phyloP scores from a whole-genome alignment of 2,888 invertebrate species.

The Nymphalis urticae region DNA sequence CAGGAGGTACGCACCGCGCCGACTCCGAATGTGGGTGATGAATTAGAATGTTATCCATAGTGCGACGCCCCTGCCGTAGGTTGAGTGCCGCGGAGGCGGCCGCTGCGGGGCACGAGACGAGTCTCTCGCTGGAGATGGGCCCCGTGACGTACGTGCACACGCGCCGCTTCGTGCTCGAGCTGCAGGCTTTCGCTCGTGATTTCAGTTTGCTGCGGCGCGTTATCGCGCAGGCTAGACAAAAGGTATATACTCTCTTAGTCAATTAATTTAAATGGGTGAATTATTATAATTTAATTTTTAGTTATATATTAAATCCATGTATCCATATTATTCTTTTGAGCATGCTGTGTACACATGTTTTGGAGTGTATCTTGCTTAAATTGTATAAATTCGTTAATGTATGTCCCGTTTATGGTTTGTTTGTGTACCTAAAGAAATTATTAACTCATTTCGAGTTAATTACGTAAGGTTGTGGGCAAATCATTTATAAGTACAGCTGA shows the following conservation, averaged over 20 bases:
- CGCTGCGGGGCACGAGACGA: constrained; percentile 82
- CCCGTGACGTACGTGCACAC: constrained; percentile 97
- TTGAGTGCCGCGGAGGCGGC: constrained; percentile 75
- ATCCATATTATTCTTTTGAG: background rate
- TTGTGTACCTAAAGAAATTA: no score
- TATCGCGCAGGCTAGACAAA: constrained; percentile 85
- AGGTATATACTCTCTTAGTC: constrained; percentile 47
- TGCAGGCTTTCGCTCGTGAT: constrained; percentile 92
- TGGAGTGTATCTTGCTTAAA: no score
- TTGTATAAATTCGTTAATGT: no score
- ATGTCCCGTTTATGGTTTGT: no score
- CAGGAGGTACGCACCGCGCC: constrained; percentile 50
- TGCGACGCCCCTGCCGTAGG: constrained; percentile 45
- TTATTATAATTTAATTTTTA: background rate
- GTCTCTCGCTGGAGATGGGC: constrained; percentile 90
- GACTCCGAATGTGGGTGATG: no score
- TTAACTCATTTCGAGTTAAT: no score
- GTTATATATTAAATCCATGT: background rate
- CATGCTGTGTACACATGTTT: no score
- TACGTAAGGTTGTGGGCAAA: no score
- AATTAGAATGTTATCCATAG: background rate
- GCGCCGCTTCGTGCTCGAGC: constrained; percentile 93
- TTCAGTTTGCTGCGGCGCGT: constrained; percentile 92
- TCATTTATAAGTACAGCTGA: no score
- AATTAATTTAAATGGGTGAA: background rate